Evolutionary conservation across 2,113 vertebrate genomes (phyloP).

Genomic region (Calidris pugnax): DNA sequence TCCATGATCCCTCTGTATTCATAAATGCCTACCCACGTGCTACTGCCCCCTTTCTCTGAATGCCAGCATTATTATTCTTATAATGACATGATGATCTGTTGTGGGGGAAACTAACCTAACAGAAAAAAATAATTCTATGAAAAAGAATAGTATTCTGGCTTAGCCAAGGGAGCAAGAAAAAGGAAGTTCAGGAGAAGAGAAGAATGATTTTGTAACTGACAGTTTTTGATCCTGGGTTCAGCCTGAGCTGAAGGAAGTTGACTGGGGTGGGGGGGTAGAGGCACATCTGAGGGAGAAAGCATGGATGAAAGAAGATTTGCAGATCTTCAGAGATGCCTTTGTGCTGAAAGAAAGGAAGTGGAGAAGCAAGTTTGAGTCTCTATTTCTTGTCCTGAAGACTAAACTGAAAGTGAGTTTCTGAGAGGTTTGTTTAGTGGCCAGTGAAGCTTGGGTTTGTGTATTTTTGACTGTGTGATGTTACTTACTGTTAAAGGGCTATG

Average conservation of each 20-base stretch:
- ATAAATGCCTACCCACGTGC: not conserved
- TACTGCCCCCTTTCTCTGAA: not conserved
- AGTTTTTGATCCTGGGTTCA: slow-evolving; percentile 29
- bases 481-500: not conserved
- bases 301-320: slow-evolving; percentile 21
- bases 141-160: not conserved
- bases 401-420: slow-evolving; percentile 6
- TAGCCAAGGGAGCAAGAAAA: not conserved
- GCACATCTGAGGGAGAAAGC: not conserved
- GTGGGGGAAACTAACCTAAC: not conserved
- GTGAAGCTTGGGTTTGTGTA: not conserved
- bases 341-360: not conserved
- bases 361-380: not conserved
- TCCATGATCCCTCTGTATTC: not conserved
- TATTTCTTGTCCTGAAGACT: not conserved
- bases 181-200: not conserved
- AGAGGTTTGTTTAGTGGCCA: not conserved
- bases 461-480: not conserved
- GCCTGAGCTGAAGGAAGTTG: slow-evolving; percentile 27
- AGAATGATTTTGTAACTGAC: slow-evolving; percentile 22
- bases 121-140: not conserved
- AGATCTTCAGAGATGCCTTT: slow-evolving; percentile 35
- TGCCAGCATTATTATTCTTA: not conserved
- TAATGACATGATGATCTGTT: not conserved
- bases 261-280: not conserved